phyloP scores from a whole-genome alignment of 2,888 invertebrate genomes.

The Eutolmus rufibarbis region DNA sequence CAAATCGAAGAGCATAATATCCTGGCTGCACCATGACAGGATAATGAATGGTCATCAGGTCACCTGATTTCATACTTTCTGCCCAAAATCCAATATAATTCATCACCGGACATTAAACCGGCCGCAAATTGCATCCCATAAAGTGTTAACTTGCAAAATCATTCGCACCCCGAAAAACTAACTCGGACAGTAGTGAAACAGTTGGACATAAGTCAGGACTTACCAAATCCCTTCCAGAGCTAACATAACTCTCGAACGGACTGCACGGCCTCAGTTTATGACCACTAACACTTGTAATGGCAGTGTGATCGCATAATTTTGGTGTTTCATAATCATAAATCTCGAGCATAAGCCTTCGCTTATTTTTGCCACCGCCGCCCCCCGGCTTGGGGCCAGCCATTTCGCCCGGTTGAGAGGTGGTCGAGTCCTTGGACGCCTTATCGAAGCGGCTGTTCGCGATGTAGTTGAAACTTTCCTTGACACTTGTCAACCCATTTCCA shows the following conservation, averaged over 20 bases:
- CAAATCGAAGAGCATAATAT: conserved; percentile 21
- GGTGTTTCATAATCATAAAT: conserved; percentile 80
- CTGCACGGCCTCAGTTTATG: conserved; percentile 75
- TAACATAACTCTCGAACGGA: conserved; percentile 81
- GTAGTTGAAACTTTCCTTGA: conserved; percentile 61
- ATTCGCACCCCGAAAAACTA: conserved; percentile 2
- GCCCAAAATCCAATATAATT: conserved; percentile 43
- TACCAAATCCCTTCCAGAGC: conserved; percentile 63
- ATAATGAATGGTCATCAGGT: neutral
- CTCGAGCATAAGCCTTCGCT: conserved; percentile 68
- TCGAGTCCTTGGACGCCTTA: conserved; percentile 47
- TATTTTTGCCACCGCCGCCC: conserved; percentile 56
- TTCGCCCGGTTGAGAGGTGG: conserved; percentile 34
- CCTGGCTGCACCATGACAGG: neutral
- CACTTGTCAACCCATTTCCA: conserved; percentile 54
- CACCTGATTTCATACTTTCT: conserved; percentile 15
- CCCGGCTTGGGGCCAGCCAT: neutral
- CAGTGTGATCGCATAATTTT: conserved; percentile 81
- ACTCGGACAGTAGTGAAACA: conserved; percentile 1
- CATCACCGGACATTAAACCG: conserved; percentile 37
- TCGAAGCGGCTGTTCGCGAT: conserved; percentile 54
- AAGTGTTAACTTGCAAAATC: conserved; percentile 13
- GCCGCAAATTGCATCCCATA: conserved; percentile 44
- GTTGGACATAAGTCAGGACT: conserved; percentile 50
- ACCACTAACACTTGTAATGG: conserved; percentile 63